Evolutionary conservation across 2,797 vertebrate genomes (phyloP), one percentile per base, ranked within the genome.

Genomic region (Characodon lateralis): DNA sequence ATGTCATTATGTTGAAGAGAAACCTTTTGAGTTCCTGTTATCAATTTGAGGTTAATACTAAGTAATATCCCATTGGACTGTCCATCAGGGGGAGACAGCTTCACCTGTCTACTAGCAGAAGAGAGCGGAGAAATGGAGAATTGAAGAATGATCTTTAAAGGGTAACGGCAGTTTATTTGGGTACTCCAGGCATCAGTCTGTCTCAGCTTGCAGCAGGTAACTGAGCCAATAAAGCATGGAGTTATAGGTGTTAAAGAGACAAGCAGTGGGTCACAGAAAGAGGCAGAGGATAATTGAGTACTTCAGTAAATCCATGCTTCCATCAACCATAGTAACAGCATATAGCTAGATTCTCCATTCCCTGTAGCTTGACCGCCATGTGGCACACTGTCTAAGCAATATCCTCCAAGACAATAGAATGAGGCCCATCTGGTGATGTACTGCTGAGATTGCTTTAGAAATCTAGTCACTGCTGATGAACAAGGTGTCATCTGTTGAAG

Each of bases 71-170:
- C 82, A 83, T 78, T 26, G 72, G 77, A 80, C 71, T 87, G 89
- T 93, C 91, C 88, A 87, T 93, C 90, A 89, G 79, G 79, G 26
- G 31, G 58, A 85, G 82, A 85, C 87, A 86, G 89, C 84, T 89
- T 88, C 84, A 87, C 89, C 82, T 85, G 85, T 89, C 82, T 79
- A 86, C 50, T 18, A 77, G 89, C 79, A 88, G 86, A 78, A 76
- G 81, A 84, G 83, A 85, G 84, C 76, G 48, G 80, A 91, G 88
- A 89, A 94, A 95, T 93, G 92, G 93, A 93, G 90, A 94, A 91
- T 91, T 95, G 95, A 95, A 87, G 92, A 94, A 95, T 95, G 91
- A 93, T 78, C 81, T 41, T 65, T 89, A 93, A 89, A 92, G 78
- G 39, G 85, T 81, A 85, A 90, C 87, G 87, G 93, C 92, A 94